Conservation (phyloP, 2,113 vertebrate genomes). For the Plotosus lineatus region DNA sequence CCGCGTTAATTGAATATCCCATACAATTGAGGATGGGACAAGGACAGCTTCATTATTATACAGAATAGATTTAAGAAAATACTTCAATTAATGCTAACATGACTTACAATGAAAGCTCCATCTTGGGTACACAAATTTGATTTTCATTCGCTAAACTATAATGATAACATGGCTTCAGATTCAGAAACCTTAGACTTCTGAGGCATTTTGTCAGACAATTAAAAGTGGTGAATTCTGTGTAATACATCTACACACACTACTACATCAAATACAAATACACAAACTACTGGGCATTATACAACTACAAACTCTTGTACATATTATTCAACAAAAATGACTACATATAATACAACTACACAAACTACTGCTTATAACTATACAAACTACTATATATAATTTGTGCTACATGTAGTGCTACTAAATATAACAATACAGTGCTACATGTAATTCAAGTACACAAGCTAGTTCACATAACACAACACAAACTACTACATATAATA, state of each 20-base stretch:
- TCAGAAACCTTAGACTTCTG: neutral
- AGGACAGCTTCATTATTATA: constrained; percentile 23
- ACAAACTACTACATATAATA: neutral
- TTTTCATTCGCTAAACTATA: neutral
- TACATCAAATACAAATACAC: neutral
- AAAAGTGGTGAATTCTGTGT: neutral
- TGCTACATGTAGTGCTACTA: no score
- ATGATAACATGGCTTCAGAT: neutral
- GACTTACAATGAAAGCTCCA: constrained; percentile 7
- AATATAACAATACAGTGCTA: no score
- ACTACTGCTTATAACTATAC: neutral
- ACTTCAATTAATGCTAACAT: constrained; percentile 25
- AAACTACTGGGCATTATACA: neutral
- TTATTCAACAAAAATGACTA: no score
- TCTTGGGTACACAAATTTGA: neutral
- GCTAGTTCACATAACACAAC: no score
- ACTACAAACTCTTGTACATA: no score
- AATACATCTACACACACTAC: neutral
- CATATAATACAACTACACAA: neutral
- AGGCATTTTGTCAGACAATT: neutral
- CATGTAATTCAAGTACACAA: no score
- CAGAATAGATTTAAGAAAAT: constrained; percentile 19
- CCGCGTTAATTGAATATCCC: constrained; percentile 28
- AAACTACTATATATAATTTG: neutral
- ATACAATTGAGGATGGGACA: neutral